Evolutionary conservation across 1,140 invertebrate genomes (phyloP).

Genomic region (Calliphora vicina): DNA sequence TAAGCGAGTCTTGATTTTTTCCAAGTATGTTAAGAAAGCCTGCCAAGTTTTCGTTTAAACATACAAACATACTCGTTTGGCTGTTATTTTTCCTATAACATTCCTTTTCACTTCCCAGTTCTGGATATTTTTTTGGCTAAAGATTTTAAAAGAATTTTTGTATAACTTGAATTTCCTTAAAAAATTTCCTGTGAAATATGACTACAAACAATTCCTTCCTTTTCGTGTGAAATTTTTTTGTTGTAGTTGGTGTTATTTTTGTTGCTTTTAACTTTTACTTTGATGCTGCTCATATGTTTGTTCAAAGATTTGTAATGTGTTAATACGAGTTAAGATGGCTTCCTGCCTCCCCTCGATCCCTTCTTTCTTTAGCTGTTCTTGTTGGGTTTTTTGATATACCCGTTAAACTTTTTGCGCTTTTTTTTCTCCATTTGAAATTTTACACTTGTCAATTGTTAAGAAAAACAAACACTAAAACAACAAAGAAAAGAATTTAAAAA

Average conservation of each 20-base stretch:
- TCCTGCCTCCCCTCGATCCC: too few species aligned
- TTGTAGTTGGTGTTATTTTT: neutral
- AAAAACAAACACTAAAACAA: neutral
- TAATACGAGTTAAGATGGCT: conserved; percentile 20
- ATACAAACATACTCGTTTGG: neutral
- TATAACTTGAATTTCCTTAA: neutral
- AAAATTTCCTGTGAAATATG: neutral
- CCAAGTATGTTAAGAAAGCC: neutral
- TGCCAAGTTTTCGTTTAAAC: neutral
- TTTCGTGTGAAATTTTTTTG: neutral
- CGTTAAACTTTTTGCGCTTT: neutral
- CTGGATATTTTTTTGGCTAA: neutral
- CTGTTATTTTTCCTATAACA: neutral
- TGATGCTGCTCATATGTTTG: neutral
- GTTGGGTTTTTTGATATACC: neutral
- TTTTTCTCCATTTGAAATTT: conserved; percentile 2
- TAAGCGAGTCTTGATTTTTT: neutral
- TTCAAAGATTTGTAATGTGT: conserved; percentile 7
- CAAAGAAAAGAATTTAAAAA: neutral
- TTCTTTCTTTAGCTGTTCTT: neutral
- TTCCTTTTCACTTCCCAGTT: neutral
- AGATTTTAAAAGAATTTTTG: neutral
- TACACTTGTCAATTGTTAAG: conserved; percentile 16
- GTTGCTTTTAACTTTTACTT: neutral
- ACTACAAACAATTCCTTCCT: neutral